phyloP scores from a whole-genome alignment of 2,888 invertebrate species.

The Trileptium ribeirensis region DNA sequence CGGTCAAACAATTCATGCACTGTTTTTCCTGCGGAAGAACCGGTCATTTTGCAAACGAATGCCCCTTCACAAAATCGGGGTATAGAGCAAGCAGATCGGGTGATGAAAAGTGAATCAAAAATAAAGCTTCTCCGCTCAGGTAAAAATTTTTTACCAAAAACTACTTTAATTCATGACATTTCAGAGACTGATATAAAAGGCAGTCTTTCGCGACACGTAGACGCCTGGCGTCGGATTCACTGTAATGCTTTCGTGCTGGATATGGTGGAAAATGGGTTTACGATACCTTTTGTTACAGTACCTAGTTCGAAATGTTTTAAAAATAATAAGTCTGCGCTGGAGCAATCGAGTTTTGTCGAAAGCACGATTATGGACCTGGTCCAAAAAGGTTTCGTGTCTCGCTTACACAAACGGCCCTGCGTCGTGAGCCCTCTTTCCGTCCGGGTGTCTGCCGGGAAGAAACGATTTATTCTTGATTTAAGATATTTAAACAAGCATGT shows the following conservation, averaged over 20 bases:
- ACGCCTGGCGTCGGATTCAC: background rate
- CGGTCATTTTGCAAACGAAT: too few species aligned
- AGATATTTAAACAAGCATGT: background rate
- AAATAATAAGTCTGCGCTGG: background rate
- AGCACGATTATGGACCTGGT: background rate
- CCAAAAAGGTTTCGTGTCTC: background rate
- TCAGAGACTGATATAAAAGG: too few species aligned
- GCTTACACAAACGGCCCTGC: background rate
- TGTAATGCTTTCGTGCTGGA: background rate
- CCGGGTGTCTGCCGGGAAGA: background rate
- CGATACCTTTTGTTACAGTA: background rate
- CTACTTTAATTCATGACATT: too few species aligned
- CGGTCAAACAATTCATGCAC: too few species aligned
- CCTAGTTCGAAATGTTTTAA: background rate
- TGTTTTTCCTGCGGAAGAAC: too few species aligned
- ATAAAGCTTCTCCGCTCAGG: too few species aligned
- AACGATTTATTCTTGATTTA: background rate
- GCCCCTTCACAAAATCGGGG: too few species aligned
- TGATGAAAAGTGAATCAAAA: too few species aligned
- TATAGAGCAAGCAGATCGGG: too few species aligned
- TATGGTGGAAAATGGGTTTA: background rate
- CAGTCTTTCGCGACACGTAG: background rate
- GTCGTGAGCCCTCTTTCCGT: background rate
- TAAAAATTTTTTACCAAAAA: too few species aligned
- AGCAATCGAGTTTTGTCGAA: background rate